phyloP scores from a whole-genome alignment of 2,888 invertebrate species.

The Leptarthrus brevirostris region DNA sequence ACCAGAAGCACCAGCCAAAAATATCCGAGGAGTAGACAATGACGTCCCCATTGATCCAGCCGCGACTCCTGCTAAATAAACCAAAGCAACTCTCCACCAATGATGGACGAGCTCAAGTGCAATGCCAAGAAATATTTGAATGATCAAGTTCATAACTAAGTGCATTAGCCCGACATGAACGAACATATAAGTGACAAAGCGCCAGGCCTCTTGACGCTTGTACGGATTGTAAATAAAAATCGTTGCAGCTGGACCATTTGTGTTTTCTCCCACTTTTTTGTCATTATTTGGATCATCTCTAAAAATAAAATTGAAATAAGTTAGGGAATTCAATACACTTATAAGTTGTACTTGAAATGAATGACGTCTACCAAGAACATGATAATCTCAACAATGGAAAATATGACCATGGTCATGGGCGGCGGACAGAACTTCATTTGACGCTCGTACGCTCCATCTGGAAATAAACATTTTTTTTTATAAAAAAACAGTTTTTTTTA shows the following conservation, averaged over 20 bases:
- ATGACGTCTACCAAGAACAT: constrained; percentile 71
- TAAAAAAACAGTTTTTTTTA: not conserved
- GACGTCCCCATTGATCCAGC: constrained; percentile 88
- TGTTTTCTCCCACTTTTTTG: constrained; percentile 63
- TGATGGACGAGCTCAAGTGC: constrained; percentile 97
- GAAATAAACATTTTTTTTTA: not conserved
- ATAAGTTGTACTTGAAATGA: constrained; percentile 63
- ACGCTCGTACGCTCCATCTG: constrained; percentile 86
- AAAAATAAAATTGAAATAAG: not conserved
- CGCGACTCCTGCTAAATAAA: constrained; percentile 85
- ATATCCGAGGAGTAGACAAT: constrained; percentile 81
- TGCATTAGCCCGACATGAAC: constrained; percentile 93
- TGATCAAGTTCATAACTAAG: constrained; percentile 87
- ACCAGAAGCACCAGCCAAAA: constrained; percentile 92
- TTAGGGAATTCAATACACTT: too few relatives aligned
- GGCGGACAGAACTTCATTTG: constrained; percentile 95
- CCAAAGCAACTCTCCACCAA: constrained; percentile 89
- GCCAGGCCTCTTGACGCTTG: constrained; percentile 88
- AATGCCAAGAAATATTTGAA: constrained; percentile 92
- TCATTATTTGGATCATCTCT: constrained; percentile 65
- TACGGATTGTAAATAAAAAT: constrained; percentile 90
- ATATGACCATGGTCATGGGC: constrained; percentile 88
- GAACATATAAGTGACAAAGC: constrained; percentile 95
- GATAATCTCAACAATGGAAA: constrained; percentile 88
- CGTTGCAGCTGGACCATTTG: constrained; percentile 82